Conservation (phyloP, 1,140 invertebrate species). For the Planococcus citri region DNA sequence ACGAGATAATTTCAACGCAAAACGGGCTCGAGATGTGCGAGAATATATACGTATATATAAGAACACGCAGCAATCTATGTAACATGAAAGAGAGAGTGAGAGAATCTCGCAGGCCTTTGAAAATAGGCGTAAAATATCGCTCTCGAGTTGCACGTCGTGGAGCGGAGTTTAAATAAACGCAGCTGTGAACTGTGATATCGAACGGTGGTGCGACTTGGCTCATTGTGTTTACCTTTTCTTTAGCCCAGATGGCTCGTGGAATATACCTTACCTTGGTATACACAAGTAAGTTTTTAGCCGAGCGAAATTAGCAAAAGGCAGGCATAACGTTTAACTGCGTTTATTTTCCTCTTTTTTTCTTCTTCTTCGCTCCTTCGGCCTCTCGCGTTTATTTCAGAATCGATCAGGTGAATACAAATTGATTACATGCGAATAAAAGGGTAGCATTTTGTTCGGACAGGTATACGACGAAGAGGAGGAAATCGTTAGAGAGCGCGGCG, state of each 20-base stretch:
- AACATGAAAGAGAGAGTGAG: no score
- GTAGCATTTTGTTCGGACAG: background rate
- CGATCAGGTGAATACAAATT: conserved; percentile 19
- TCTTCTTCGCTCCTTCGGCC: no score
- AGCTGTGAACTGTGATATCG: background rate
- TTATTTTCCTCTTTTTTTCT: background rate
- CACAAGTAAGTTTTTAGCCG: background rate
- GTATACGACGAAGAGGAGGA: background rate
- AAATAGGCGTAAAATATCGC: conserved; percentile 6
- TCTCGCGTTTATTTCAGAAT: background rate
- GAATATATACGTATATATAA: no score
- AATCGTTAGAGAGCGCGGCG: background rate
- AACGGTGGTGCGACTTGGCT: background rate
- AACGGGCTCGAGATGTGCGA: no score
- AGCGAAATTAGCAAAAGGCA: background rate
- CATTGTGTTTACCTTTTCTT: background rate
- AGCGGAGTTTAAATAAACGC: background rate
- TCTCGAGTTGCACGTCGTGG: background rate
- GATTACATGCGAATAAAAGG: conserved; percentile 12
- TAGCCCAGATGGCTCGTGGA: background rate
- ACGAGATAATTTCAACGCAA: background rate
- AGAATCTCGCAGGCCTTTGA: no score
- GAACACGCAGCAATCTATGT: no score
- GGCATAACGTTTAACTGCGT: background rate
- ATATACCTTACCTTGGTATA: no score